These are phyloP conservation scores for Hirtodrosophila alboralis DNA, from an alignment of 2,888 invertebrate species.

Conservation along the genomic window DNA sequence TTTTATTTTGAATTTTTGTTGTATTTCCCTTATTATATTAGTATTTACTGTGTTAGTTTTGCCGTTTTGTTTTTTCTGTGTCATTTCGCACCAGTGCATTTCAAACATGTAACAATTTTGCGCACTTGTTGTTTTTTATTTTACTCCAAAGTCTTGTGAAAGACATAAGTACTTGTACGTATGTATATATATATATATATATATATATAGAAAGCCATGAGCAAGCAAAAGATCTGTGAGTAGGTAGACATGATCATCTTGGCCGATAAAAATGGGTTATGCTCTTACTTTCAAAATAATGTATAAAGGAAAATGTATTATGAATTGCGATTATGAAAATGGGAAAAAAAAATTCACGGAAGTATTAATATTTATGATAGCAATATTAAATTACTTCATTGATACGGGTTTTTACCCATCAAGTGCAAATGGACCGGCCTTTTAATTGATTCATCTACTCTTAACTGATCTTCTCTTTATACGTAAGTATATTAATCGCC, in stretches of 20 bases:
- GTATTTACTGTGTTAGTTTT: constrained; percentile 47
- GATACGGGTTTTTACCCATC: constrained; percentile 1
- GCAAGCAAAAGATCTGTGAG: constrained; percentile 28
- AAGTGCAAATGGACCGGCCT: constrained; percentile 4
- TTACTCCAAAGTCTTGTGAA: constrained; percentile 10
- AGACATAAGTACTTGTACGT: constrained; percentile 8
- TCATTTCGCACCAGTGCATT: constrained; percentile 53
- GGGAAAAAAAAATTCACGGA: constrained; percentile 21
- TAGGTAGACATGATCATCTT: constrained; percentile 19
- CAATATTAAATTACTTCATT: not conserved
- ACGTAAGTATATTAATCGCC: not conserved
- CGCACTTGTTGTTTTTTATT: constrained; percentile 17
- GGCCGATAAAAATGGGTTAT: constrained; percentile 45
- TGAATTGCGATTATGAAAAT: constrained; percentile 4
- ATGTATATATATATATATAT: constrained; percentile 1
- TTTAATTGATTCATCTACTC: constrained; percentile 11
- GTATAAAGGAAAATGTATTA: constrained; percentile 2
- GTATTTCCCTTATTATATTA: constrained; percentile 37
- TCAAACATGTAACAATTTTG: constrained; percentile 59
- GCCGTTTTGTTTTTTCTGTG: constrained; percentile 53
- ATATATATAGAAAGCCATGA: constrained; percentile 39
- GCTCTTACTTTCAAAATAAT: constrained; percentile 9
- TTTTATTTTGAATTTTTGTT: constrained; percentile 31
- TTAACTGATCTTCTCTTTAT: constrained; percentile 1
- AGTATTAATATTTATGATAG: constrained; percentile 1